Evolutionary conservation across 1,140 invertebrate species (phyloP).

Genomic region (Papilio polyxenes): DNA sequence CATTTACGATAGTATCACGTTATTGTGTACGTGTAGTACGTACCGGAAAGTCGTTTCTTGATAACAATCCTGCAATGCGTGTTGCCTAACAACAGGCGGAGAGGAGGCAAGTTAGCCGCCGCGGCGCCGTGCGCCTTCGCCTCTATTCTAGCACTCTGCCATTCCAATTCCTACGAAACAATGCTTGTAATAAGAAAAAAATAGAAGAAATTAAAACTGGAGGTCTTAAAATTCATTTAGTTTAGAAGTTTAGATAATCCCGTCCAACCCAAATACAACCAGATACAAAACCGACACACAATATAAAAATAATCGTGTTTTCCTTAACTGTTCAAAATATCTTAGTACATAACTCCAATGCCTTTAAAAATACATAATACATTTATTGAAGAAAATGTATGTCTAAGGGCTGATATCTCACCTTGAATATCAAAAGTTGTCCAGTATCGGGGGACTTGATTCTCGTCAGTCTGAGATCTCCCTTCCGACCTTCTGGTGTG

Average conservation of each 20-base stretch:
- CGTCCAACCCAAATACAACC: too few relatives aligned
- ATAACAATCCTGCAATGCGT: conserved; percentile 97
- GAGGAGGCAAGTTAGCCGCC: conserved; percentile 91
- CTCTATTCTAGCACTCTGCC: conserved; percentile 97
- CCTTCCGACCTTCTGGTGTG: conserved; percentile 92
- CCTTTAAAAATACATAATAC: too few relatives aligned
- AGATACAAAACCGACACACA: too few relatives aligned
- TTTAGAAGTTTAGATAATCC: too few relatives aligned
- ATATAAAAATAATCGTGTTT: too few relatives aligned
- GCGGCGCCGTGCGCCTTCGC: conserved; percentile 91
- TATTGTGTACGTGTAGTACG: conserved; percentile 31
- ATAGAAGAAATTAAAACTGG: not conserved
- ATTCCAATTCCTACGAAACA: conserved; percentile 88
- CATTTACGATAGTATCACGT: not conserved
- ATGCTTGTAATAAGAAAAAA: not conserved
- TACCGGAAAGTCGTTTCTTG: conserved; percentile 95
- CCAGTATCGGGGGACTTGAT: conserved; percentile 93
- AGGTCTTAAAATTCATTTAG: too few relatives aligned
- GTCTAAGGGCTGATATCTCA: conserved; percentile 36
- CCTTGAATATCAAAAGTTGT: conserved; percentile 97
- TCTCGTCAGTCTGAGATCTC: conserved; percentile 92
- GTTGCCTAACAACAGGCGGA: conserved; percentile 96
- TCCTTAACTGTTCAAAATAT: too few relatives aligned
- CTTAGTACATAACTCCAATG: too few relatives aligned
- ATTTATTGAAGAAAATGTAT: too few relatives aligned